phyloP scores from a whole-genome alignment of 1,140 invertebrate species.

The Ladona fulva region DNA sequence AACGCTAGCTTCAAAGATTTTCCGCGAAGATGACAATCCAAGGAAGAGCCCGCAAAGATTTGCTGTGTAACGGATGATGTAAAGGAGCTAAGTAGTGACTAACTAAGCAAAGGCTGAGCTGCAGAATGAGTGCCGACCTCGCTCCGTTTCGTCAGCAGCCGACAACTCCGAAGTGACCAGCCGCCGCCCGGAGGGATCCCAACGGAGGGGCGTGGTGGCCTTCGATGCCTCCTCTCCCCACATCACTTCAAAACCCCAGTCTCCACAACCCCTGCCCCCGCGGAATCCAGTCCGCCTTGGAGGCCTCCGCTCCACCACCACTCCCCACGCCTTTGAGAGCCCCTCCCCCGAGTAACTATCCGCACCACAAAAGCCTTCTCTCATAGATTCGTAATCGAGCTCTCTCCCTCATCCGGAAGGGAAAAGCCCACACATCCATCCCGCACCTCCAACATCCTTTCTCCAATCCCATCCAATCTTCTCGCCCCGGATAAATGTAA shows the following conservation, averaged over 20 bases:
- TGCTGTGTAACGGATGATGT: no score
- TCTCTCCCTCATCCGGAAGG: background rate
- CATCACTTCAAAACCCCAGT: background rate
- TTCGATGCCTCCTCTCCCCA: background rate
- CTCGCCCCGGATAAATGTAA: background rate
- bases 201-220: background rate
- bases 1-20: no score
- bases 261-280: background rate
- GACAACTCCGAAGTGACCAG: background rate
- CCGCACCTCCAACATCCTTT: background rate
- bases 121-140: background rate
- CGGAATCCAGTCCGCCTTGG: background rate
- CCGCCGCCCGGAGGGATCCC: background rate
- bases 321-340: background rate
- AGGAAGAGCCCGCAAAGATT: no score
- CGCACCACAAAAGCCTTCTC: background rate
- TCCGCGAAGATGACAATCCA: no score
- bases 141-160: background rate
- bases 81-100: no score
- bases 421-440: background rate
- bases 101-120: background rate
- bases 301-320: background rate
- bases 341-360: background rate
- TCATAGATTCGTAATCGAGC: constrained; percentile 1
- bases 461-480: background rate